Evolutionary conservation across 2,797 vertebrate genomes (phyloP).

Genomic region (Danio albolineatus): DNA sequence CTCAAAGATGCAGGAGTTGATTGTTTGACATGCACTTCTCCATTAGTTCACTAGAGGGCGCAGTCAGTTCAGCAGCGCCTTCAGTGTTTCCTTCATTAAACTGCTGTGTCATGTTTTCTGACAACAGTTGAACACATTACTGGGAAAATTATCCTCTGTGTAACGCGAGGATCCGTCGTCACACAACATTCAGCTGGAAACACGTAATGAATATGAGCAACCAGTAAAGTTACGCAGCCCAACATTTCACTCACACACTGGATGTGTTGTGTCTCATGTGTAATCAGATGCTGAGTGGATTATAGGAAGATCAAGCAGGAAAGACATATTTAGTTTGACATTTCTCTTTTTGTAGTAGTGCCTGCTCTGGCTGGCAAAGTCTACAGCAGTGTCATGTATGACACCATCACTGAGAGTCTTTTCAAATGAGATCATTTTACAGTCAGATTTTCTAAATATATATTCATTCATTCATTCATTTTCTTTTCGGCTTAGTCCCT

Average conservation of each 20-base stretch:
- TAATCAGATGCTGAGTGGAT: background rate
- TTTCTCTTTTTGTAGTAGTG: constrained; percentile 20
- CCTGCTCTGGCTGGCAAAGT: too few relatives aligned
- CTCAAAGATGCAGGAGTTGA: too few relatives aligned
- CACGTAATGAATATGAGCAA: background rate
- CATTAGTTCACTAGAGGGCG: constrained; percentile 8
- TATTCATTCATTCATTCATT: too few relatives aligned
- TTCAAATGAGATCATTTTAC: too few relatives aligned
- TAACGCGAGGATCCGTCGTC: background rate
- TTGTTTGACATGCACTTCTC: constrained; percentile 11
- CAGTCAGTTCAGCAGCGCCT: too few relatives aligned
- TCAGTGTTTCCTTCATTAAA: background rate
- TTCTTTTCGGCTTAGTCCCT: too few relatives aligned
- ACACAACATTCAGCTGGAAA: background rate
- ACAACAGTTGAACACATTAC: constrained; percentile 3
- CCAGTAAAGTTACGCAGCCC: background rate
- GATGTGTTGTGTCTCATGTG: background rate
- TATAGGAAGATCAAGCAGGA: constrained; percentile 20
- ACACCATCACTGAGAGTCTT: too few relatives aligned
- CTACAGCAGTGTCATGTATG: too few relatives aligned
- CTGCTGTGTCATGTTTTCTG: constrained; percentile 38
- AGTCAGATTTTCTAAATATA: too few relatives aligned
- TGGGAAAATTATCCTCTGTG: background rate
- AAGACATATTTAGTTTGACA: constrained; percentile 20
- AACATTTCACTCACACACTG: background rate